These are phyloP conservation scores for Trematomus loennbergii DNA, from an alignment of 2,113 vertebrate genomes.

Conservation along the genomic window DNA sequence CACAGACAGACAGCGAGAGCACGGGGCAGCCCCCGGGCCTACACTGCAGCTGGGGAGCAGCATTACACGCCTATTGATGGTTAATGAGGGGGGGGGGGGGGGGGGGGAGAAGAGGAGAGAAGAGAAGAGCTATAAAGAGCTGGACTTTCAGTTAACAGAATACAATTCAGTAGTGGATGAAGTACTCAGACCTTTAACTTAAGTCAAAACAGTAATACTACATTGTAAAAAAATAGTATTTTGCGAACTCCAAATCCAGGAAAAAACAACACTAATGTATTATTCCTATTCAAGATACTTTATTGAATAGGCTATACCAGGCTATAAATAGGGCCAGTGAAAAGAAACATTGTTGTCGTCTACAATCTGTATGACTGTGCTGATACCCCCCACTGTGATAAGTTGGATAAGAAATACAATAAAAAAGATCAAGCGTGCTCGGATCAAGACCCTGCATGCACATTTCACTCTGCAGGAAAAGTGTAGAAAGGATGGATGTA, in stretches of 20 bases:
- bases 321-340: not conserved
- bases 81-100: slow-evolving; percentile 9
- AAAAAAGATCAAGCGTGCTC: slow-evolving; percentile 2
- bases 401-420: not conserved
- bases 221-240: no score
- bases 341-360: not conserved
- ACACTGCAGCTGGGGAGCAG: slow-evolving; percentile 1
- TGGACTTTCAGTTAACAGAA: not conserved
- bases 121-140: not conserved
- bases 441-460: slow-evolving; percentile 9
- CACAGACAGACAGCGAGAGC: slow-evolving; percentile 39
- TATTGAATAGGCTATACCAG: no score
- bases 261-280: no score
- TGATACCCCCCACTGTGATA: not conserved
- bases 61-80: slow-evolving; percentile 6
- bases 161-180: not conserved
- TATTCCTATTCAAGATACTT: no score
- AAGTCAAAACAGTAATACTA: not conserved
- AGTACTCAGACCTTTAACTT: not conserved
- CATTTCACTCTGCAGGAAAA: not conserved
- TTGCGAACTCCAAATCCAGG: no score
- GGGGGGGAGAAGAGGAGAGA: not conserved
- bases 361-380: not conserved
- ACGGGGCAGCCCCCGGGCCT: slow-evolving; percentile 11
- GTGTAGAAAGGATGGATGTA: not conserved